Evolutionary conservation across 2,888 invertebrate species (phyloP), one percentile per base, ranked within the genome.

Genomic region (Rhingia campestris): DNA sequence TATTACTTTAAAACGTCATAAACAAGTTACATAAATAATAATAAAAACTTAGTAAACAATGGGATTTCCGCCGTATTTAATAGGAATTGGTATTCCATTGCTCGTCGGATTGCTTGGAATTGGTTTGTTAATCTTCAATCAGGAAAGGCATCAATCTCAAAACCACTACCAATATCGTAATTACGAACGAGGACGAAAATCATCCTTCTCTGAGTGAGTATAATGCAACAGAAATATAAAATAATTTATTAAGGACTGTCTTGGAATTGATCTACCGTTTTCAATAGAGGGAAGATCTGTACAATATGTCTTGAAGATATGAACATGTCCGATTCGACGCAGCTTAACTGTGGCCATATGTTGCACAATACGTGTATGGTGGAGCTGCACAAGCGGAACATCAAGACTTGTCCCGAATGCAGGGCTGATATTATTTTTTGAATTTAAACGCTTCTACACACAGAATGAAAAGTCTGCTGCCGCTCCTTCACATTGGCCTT

Each of bases 301-400:
- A 6, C 63, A 0, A 87, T 89, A 14, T 89, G 89, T 53, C 32
- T 59, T 4, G 63, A 87, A 0, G 41, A 64, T 1, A 76, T 89
- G 69, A 4, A 4, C 0, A 9, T 1, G 0, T 0, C 6, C 0
- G 37, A 67, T 3, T 87, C 88, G 47, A 9, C 6, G 0, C 73
- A 74, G 5, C 22, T 89, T 0, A 51, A 7, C 0, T 89, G 89
- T 59, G 72, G 76, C 6, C 89, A 89, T 64, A 87, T 86, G 0
- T 10, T 88, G 12, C 89, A 89, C 37, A 0, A 0, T 4, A 0
- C 0, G 0, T 89, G 89, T 14, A 37, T 45, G 43, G 12, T 14
- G 4, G 58, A 67, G 32, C 32, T 75, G 6, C 30, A 12, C 10
- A 53, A 45, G n/a, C 32, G 49, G 30, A 2, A 10, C 0, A 14